Base-by-base conservation (phyloP, 1,140 invertebrate species). In the Micrasema minimum region DNA sequence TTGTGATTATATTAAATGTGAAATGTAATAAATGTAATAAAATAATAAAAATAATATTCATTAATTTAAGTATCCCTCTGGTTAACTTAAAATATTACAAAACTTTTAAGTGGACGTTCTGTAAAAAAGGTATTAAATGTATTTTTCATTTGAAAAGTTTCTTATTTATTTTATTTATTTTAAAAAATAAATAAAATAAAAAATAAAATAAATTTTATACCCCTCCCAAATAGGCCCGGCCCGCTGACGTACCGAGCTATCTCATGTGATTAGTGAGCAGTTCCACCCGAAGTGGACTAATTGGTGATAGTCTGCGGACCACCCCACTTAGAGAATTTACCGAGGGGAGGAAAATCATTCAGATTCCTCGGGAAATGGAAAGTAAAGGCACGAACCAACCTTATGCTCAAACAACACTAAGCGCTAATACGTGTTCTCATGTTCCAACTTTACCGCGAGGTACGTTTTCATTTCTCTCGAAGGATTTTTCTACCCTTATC, bases 201-300 rank as follows among this genome's bases (percentile, higher is more conserved):
- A n/a, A n/a, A n/a, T n/a, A n/a, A n/a, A n/a, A n/a, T n/a, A n/a
- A n/a, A n/a, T n/a, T n/a, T n/a, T n/a, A n/a, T n/a, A n/a, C n/a
- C n/a, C n/a, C n/a, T n/a, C n/a, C n/a, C 9, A 14, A 14, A 14
- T 16, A 6, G n/a, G n/a, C 43, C n/a, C n/a, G 20, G 7, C 11
- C 10, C 26, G 4, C 43, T 16, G 16, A 46, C 16, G 14, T 46
- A 46, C 12, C 26, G 9, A 31, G 23, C 51, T 31, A 55, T 55
- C 64, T n/a, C 50, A 31, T 9, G 69, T 72, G 70, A 72, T 72
- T 67, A 72, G 64, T 72, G 45, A 2, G 10, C n/a, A 20, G 35
- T 67, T 45, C 41, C 64, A 72, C 45, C 23, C 66, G 64, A 61
- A 62, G 59, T 59, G 66, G 66, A 72, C 70, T 66, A 66, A 67